A percentile compares a stretch with the other conserved stretches of the same genome.
These are phyloP conservation scores for Selenia dentaria DNA, from an alignment of 2,888 invertebrate species.

Conservation along the genomic window DNA sequence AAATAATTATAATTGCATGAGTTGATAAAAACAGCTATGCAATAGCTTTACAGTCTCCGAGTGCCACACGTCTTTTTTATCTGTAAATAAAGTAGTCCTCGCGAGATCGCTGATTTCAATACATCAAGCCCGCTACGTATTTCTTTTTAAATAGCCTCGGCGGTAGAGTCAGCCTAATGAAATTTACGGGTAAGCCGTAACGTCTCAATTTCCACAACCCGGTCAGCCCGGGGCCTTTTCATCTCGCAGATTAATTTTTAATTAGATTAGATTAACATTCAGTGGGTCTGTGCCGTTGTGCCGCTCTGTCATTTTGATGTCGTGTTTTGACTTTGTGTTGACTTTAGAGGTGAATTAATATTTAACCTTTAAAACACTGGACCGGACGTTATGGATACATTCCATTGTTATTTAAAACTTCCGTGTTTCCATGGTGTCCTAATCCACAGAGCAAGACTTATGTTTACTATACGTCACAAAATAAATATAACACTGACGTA, in stretches of 20 bases:
- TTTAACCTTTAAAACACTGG: no score
- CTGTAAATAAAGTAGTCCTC: no score
- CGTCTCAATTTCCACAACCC: constrained; percentile 56
- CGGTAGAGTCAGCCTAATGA: constrained; percentile 60
- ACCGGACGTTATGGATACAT: no score
- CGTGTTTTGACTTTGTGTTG: constrained; percentile 38
- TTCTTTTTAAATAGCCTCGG: constrained; percentile 55
- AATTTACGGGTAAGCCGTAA: constrained; percentile 61
- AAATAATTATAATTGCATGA: no score
- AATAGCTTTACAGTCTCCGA: no score
- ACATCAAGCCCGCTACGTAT: constrained; percentile 30
- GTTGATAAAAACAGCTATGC: no score
- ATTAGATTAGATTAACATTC: constrained; percentile 73
- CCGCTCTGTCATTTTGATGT: constrained; percentile 57
- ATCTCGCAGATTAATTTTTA: constrained; percentile 73
- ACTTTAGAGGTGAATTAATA: constrained; percentile 3
- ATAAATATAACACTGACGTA: no score
- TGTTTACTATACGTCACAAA: no score
- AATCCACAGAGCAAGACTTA: no score
- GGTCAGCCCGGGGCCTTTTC: constrained; percentile 57
- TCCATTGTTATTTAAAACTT: no score
- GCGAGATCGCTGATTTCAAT: constrained; percentile 9
- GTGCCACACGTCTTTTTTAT: no score
- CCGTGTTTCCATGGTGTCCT: no score
- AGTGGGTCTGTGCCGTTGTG: constrained; percentile 56